Conservation (phyloP, 2,888 invertebrate genomes). For the Epinotia nisella region DNA sequence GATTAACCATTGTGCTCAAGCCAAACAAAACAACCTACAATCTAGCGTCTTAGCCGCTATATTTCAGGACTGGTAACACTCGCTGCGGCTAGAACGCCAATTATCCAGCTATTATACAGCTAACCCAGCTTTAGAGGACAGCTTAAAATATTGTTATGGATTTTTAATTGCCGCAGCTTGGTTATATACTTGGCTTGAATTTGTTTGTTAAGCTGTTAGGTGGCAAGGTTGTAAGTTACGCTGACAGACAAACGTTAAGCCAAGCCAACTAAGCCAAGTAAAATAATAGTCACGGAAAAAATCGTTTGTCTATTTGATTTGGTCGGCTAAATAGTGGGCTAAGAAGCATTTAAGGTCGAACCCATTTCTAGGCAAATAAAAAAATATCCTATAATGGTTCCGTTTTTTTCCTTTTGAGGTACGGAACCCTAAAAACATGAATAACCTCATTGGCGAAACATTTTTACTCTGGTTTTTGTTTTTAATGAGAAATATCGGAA, state of each 20-base stretch:
- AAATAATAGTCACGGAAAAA: too few relatives aligned
- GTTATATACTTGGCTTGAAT: background rate
- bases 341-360: too few relatives aligned
- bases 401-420: too few relatives aligned
- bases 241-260: too few relatives aligned
- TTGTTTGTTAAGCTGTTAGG: background rate
- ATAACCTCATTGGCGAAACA: too few relatives aligned
- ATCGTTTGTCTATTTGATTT: too few relatives aligned
- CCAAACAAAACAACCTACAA: background rate
- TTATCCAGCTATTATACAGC: conserved; percentile 55
- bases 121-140: conserved; percentile 52
- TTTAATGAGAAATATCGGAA: too few relatives aligned
- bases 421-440: too few relatives aligned
- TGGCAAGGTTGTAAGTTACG: background rate
- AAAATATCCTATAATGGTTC: too few relatives aligned
- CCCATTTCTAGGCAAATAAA: too few relatives aligned
- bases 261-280: background rate
- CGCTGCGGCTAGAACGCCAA: conserved; percentile 52
- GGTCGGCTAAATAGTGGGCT: too few relatives aligned
- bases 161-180: conserved; percentile 52
- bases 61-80: conserved; percentile 55
- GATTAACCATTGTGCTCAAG: background rate
- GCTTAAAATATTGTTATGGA: conserved; percentile 54
- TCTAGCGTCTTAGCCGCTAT: conserved; percentile 40
- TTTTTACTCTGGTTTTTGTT: too few relatives aligned